These are phyloP conservation scores for Cotesia congregata DNA, from an alignment of 2,888 invertebrate species.

Conservation along the genomic window DNA sequence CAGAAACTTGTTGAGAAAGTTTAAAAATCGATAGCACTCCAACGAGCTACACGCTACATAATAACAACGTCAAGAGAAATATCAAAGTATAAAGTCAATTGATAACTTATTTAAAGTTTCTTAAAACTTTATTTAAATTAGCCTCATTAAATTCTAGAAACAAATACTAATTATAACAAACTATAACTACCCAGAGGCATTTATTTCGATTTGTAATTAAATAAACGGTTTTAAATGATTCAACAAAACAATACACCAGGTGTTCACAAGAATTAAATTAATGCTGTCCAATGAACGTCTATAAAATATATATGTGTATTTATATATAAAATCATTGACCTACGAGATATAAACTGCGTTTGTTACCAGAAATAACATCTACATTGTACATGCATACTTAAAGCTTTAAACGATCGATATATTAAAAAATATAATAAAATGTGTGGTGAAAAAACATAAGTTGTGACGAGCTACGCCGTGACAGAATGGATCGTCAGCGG, in stretches of 20 bases:
- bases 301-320: background rate
- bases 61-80: conserved; percentile 28
- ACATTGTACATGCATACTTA: conserved; percentile 40
- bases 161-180: background rate
- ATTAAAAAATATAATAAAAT: conserved; percentile 44
- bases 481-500: conserved; percentile 59
- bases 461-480: conserved; percentile 43
- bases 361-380: conserved; percentile 50
- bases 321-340: background rate
- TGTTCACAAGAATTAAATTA: too few relatives aligned
- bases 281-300: background rate
- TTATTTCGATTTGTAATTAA: background rate
- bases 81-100: conserved; percentile 6
- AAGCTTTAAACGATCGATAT: conserved; percentile 57
- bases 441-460: background rate
- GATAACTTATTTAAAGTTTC: conserved; percentile 26
- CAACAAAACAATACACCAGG: too few relatives aligned
- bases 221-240: background rate
- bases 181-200: background rate
- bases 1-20: conserved; percentile 62
- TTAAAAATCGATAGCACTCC: conserved; percentile 66
- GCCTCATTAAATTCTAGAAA: conserved; percentile 5
- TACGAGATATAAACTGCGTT: conserved; percentile 9
- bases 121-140: background rate
- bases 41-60: conserved; percentile 49